A percentile compares a stretch with the other conserved stretches of the same genome.
Conservation (phyloP, 2,888 invertebrate species). For the Pemphredon lugubris region DNA sequence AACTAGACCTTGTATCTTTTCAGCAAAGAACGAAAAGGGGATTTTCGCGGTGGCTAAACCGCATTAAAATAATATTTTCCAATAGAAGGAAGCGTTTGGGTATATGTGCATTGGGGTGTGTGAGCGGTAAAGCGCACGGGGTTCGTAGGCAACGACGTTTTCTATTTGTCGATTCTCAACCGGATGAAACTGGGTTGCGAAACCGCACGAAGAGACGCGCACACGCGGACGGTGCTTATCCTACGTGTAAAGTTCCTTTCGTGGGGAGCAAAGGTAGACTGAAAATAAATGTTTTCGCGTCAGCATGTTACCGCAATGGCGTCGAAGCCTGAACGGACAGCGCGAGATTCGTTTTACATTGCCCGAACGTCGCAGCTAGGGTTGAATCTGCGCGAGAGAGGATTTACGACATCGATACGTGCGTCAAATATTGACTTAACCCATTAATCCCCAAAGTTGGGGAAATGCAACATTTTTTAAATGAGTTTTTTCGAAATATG, state of each 20-base stretch:
- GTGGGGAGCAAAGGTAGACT: conserved; percentile 51
- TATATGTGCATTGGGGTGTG: too few species aligned
- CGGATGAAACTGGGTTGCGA: conserved; percentile 57
- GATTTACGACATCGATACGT: too few species aligned
- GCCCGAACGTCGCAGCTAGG: conserved; percentile 13
- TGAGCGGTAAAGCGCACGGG: conserved; percentile 15
- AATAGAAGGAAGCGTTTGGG: too few species aligned
- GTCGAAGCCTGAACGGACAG: conserved; percentile 19
- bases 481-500: too few species aligned
- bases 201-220: conserved; percentile 45
- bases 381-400: too few species aligned
- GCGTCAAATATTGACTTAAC: too few species aligned
- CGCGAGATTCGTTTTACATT: conserved; percentile 22
- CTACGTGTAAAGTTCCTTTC: conserved; percentile 40
- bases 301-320: conserved; percentile 44
- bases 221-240: conserved; percentile 22
- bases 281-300: conserved; percentile 60
- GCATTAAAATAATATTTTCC: too few species aligned
- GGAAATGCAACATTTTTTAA: too few species aligned
- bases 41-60: too few species aligned
- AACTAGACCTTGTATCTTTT: too few species aligned
- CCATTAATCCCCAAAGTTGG: too few species aligned
- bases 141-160: conserved; percentile 18
- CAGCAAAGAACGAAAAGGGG: too few species aligned
- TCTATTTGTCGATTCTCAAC: conserved; percentile 49